Base-by-base conservation (phyloP, 2,797 vertebrate species). In the Acanthurus tractus region DNA sequence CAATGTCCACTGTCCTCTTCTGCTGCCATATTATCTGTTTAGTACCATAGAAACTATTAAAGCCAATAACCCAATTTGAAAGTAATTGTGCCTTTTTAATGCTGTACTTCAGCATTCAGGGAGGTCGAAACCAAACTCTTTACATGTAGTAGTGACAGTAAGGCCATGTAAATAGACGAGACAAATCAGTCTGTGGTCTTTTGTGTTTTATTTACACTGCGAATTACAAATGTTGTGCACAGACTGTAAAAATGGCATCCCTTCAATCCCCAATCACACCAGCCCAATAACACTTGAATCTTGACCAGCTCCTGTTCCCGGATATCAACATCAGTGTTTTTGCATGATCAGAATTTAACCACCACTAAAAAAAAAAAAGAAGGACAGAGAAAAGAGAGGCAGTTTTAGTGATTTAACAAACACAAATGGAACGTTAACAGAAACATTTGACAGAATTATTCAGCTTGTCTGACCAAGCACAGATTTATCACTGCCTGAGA, bases 181-280 rank as follows among this genome's bases (percentile, higher is more conserved):
- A 79, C 22, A 42, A 52, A 25, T 38, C 22, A 79, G 17, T 17
- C 6, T 45, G 14, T 40, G 46, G 82, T 85, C 81, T 59, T 57
- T 81, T 74, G 81, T 63, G 11, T 79, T 92, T 94, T 93, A 93
- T 93, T 94, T 92, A 92, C 91, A 93, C 63, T 83, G 70, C 40
- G 72, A 90, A 90, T 90, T 91, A 94, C 11, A 94, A 93, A 94
- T 92, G 85, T 90, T 87, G 81, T 81, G 79, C 70, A 83, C 82
- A 86, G 75, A 93, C 88, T 78, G 86, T 89, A 93, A 92, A 92
- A 94, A 86, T 79, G 81, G 18, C 70, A 84, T 74, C 69, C 71
- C 72, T 62, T 86, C 69, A 81, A 40, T 64, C 74, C 74, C 68
- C 66, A 44, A 22, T 62, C 64, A 73, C 78, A 71, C 58, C 81